Base-by-base conservation (phyloP, 2,113 vertebrate species). In the Prionailurus viverrinus region DNA sequence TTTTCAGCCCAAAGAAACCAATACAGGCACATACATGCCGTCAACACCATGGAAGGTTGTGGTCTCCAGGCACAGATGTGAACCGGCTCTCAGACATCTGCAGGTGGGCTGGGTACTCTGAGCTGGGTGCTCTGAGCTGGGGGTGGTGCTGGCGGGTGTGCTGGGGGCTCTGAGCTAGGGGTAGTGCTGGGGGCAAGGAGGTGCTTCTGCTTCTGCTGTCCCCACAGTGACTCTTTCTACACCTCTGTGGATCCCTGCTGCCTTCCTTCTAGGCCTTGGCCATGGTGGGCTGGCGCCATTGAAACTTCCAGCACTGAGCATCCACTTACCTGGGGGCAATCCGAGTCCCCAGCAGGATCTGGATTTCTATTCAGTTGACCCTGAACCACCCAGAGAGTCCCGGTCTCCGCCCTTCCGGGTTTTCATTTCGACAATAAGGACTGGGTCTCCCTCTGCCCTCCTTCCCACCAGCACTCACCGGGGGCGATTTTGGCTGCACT, bases 41-140 rank as follows among this genome's bases (percentile, higher is more conserved):
- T 66, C 36, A 7, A 6, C 5, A 48, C 25, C 36, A 7, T 2
- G 29, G 55, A 76, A 12, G 45, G 41, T 18, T 74, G 41, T 15
- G 2, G 84, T 27, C 58, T 81, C 55, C 4, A 9, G 27, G 31
- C 9, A 25, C 4, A 2, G 45, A 58, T 0, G 18, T 27, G 27
- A 10, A 58, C 11, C 0, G 0, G 63, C 61, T 53, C 51, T 41
- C 48, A 13, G 23, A 19, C 0, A 8, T 29, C 41, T 18, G n/a
- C 25, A 11, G 86, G 0, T 15, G 25, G 1, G 5, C 23, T 18
- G 53, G 53, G 53, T 55, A 18, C 53, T 55, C 53, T 55, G 53
- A 55, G 2, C 3, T 11, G 13, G 11, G 13, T 0, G 0, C 9
- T 18, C 14, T 14, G 4, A 31, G 45, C 23, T 8, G 55, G 11